Conservation (phyloP, 2,113 vertebrate species). For the Gnathonemus echidnorhynchus region DNA sequence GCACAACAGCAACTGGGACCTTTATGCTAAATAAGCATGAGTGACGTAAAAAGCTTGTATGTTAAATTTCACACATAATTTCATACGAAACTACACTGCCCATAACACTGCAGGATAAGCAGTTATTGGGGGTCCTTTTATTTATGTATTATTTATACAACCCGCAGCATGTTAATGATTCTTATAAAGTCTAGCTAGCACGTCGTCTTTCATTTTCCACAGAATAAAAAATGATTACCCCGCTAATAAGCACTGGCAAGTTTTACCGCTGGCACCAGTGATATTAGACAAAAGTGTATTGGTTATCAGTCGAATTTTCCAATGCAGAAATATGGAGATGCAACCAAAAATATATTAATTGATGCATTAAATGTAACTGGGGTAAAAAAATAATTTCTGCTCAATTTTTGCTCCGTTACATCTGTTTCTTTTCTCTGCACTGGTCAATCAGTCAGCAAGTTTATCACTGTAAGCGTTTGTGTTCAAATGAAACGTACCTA, state of each 20-base stretch:
- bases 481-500: background rate
- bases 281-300: background rate
- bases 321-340: background rate
- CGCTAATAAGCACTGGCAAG: background rate
- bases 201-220: background rate
- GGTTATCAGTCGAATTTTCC: background rate
- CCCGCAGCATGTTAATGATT: background rate
- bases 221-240: background rate
- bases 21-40: background rate
- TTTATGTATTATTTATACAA: background rate
- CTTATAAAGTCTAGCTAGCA: background rate
- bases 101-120: background rate
- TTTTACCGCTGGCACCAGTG: background rate
- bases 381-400: background rate
- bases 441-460: background rate
- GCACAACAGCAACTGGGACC: background rate
- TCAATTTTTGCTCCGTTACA: background rate
- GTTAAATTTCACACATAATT: background rate
- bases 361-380: background rate
- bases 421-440: background rate
- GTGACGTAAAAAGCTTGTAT: background rate
- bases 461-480: background rate
- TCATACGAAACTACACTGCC: background rate
- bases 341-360: background rate
- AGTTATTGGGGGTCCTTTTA: background rate